Evolutionary conservation across 37 sponge, comb jelly and placozoan genomes (phyloP), one percentile per base, ranked within the genome.

Genomic region (Lycopodina hypogea): DNA sequence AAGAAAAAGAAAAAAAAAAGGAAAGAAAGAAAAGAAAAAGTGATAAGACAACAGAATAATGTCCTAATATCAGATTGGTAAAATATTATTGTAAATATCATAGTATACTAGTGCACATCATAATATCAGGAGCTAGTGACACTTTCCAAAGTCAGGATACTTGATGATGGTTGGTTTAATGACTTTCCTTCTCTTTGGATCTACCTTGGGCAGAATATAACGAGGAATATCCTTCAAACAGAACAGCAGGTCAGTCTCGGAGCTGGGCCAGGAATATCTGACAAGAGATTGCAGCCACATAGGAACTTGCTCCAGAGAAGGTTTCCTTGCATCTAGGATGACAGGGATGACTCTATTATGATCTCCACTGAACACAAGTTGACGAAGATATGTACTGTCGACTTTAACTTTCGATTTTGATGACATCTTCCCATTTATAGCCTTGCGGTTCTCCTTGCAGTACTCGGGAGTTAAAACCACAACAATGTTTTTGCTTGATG

Each of bases 401-500:
- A 81, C 73, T 0, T 33, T 51, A 2, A 81, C 38, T 30, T 61
- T 61, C 22, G 82, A 81, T 12, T 41, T 24, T 18, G 14, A 19
- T 9, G 48, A 45, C 23, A 4, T 28, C 12, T 23, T 8, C 17
- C 45, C 52, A 39, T 57, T 11, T 1, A 36, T 60, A 3, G 28
- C 21, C 34, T 42, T 81, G 48, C 1, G 11, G 29, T 81, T 74
- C 17, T 81, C 82, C 7, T 72, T 32, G 51, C 6, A 42, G 52
- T 81, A 81, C 65, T 72, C 42, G 0, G 72, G 72, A 8, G 73
- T 81, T 22, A 73, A 81, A 3, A 81, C 26, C 42, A 81, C 74
- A 8, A 81, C 3, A n/a, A 81, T 81, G 63, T 60, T 61, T 50
- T 81, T 72, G 11, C 53, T 52, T 35, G 26, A 29, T 42, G 18